These are phyloP conservation scores for Euleptes europaea DNA, from an alignment of 2,113 vertebrate species.

Conservation along the genomic window DNA sequence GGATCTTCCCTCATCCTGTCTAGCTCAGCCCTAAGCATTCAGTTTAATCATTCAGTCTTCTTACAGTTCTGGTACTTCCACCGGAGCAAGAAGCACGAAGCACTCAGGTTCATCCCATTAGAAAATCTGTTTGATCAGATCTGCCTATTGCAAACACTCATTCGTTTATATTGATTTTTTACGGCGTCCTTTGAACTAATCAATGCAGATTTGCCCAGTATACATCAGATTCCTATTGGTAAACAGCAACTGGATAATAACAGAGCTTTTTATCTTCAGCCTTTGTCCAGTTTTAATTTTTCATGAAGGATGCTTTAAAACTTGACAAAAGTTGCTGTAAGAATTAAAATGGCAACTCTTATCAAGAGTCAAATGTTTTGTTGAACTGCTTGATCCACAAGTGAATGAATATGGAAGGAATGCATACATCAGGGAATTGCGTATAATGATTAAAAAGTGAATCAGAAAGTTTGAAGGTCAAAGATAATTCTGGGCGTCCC, in stretches of 20 bases:
- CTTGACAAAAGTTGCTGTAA: neutral
- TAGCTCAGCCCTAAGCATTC: neutral
- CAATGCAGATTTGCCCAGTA: neutral
- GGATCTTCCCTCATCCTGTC: too few species aligned
- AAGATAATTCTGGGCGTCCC: neutral
- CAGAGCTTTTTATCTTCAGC: neutral
- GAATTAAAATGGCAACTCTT: neutral
- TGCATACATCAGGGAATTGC: neutral
- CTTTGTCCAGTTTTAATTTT: neutral
- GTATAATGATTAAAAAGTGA: neutral
- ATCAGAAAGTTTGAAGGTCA: neutral
- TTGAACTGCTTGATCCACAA: neutral
- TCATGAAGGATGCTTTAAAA: neutral
- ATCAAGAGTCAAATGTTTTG: neutral
- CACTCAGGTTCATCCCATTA: neutral
- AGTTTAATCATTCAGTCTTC: neutral
- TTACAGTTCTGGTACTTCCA: neutral
- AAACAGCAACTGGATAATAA: neutral
- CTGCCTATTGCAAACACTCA: neutral
- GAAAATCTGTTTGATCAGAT: slow-evolving; percentile 17
- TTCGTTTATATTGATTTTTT: slow-evolving; percentile 14
- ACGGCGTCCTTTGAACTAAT: neutral
- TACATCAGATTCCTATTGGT: neutral
- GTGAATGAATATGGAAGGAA: neutral
- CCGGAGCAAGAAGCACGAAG: neutral